Base-by-base conservation (phyloP, 2,888 invertebrate species). In the Anoncus sp. region DNA sequence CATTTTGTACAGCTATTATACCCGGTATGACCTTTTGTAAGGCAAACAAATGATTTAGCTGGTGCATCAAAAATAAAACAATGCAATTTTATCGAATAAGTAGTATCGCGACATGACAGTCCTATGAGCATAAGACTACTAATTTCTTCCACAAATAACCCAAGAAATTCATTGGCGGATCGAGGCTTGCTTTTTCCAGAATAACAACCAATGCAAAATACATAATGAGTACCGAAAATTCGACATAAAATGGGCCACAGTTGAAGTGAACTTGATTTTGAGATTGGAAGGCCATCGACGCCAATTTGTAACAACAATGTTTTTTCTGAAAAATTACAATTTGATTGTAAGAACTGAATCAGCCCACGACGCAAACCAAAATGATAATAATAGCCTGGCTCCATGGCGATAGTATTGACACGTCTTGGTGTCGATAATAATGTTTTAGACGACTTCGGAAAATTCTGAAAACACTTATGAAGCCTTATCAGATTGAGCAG, bases 181-280 rank as follows among this genome's bases (percentile, higher is more conserved):
- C 20, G 18, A 20, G 63, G 63, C 35, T 63, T 35, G 24, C 18
- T 47, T 35, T 49, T 63, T 63, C 63, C 63, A 49, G 18, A 47
- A 49, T 63, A 63, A 49, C 63, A 63, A 35, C 49, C 47, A 35
- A 63, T 49, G 47, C 47, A 47, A 31, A 63, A 63, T 63, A 63
- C 49, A 35, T 63, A 49, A 20, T 20, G 14, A 35, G 31, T 63
- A 16, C 31, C 31, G 24, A 49, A 31, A 35, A 63, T 18, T 20
- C 63, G 63, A 31, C 47, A 47, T 47, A 63, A 49, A 63, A 63
- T 63, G 27, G 63, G 49, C 63, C 63, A 63, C 14, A 49, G 16
- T 63, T 63, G 63, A 49, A 35, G 31, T 35, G 35, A 35, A 27
- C 63, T 49, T 14, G 63, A 63, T 49, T 63, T 47, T 20, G 47